Evolutionary conservation across 2,888 invertebrate species (phyloP).

Genomic region (Galerucella pusilla): DNA sequence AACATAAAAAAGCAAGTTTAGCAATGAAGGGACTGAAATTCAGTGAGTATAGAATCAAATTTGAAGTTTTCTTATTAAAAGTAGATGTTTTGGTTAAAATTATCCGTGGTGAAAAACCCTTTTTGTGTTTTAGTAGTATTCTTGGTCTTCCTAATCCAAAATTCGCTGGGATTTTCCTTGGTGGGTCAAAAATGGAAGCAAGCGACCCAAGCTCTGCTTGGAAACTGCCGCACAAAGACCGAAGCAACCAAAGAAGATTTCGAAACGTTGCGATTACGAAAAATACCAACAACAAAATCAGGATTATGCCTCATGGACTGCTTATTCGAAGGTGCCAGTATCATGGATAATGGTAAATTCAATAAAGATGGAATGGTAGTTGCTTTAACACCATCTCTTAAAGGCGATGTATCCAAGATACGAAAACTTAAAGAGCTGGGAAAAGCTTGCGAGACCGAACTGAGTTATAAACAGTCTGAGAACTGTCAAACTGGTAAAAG

Average conservation of each 20-base stretch:
- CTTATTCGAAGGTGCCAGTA: conserved; percentile 55
- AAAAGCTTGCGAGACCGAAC: conserved; percentile 57
- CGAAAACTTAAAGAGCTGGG: conserved; percentile 54
- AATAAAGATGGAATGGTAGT: conserved; percentile 56
- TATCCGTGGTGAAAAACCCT: background rate
- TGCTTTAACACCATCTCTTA: conserved; percentile 53
- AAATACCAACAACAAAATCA: conserved; percentile 56
- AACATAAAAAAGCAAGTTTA: background rate
- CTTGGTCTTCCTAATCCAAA: conserved; percentile 10
- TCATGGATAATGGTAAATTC: conserved; percentile 60
- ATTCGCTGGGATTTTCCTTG: background rate
- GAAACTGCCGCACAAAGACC: conserved; percentile 55
- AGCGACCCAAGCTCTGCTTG: conserved; percentile 29
- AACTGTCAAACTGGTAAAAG: conserved; percentile 56
- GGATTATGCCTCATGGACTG: conserved; percentile 57
- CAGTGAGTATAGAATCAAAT: background rate
- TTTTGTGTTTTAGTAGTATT: background rate
- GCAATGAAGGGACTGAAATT: background rate
- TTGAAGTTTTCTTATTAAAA: background rate
- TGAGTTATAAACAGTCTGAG: conserved; percentile 48
- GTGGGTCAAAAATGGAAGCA: conserved; percentile 3
- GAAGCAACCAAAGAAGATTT: conserved; percentile 59
- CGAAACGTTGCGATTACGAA: conserved; percentile 51
- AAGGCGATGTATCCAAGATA: conserved; percentile 54
- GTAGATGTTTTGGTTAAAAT: background rate